phyloP scores from a whole-genome alignment of 2,797 vertebrate genomes.

The Florisuga fusca region DNA sequence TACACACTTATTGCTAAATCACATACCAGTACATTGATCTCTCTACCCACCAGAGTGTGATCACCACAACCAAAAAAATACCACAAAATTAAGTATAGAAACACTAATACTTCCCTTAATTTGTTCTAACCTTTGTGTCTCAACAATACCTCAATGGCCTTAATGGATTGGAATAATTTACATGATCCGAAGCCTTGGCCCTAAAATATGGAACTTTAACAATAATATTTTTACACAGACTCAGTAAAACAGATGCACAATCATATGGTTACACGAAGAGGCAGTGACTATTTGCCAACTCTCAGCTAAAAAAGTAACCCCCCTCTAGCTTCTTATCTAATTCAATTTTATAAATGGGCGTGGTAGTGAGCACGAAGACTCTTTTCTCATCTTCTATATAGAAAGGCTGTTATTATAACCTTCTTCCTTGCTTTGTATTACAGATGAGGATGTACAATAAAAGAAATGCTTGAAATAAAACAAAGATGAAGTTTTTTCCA shows the following conservation, averaged over 20 bases:
- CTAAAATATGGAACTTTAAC: not conserved
- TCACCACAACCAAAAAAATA: not conserved
- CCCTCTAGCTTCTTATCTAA: not conserved
- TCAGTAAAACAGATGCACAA: not conserved
- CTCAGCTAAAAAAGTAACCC: not conserved
- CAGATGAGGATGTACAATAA: not conserved
- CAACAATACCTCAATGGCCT: not conserved
- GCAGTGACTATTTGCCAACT: not conserved
- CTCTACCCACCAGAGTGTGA: not conserved
- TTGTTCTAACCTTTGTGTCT: not conserved
- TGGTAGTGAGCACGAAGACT: not conserved
- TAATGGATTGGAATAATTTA: not conserved
- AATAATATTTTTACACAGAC: not conserved
- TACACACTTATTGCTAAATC: not conserved
- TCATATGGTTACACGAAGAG: rapidly evolving
- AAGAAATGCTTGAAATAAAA: not conserved
- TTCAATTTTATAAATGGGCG: not conserved
- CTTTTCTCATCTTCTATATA: not conserved
- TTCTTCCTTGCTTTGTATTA: not conserved
- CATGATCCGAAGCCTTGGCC: not conserved
- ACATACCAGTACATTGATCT: not conserved
- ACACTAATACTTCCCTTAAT: not conserved
- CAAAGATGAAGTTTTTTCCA: not conserved
- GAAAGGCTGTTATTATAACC: not conserved
- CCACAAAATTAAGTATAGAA: not conserved